Evolutionary conservation across 2,888 invertebrate genomes (phyloP).

Genomic region (Drosophila helvetica): DNA sequence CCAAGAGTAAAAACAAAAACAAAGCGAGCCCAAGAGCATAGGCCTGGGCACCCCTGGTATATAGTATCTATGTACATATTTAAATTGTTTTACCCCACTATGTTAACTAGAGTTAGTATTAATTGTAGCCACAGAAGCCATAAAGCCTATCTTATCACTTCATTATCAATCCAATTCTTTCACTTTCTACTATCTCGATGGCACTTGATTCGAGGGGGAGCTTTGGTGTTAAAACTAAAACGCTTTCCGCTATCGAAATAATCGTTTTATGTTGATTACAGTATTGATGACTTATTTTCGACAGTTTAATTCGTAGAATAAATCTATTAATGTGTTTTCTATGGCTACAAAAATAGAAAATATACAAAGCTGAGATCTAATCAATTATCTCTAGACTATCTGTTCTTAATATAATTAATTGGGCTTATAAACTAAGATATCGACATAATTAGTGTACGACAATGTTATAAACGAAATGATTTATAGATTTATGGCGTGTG

Average conservation of each 20-base stretch:
- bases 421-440: too few species aligned
- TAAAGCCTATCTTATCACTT: neutral
- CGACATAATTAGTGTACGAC: too few species aligned
- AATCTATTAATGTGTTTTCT: too few species aligned
- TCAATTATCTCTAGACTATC: neutral
- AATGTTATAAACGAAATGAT: too few species aligned
- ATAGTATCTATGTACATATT: neutral
- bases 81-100: neutral
- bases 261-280: neutral
- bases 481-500: neutral
- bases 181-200: neutral
- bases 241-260: too few species aligned
- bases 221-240: neutral
- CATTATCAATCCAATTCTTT: neutral
- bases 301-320: too few species aligned
- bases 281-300: too few species aligned
- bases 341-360: too few species aligned
- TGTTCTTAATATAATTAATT: neutral
- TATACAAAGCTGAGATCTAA: neutral
- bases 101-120: neutral
- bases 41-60: too few species aligned
- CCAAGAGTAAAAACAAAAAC: too few species aligned
- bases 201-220: neutral
- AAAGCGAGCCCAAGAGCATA: too few species aligned
- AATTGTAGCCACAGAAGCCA: neutral